phyloP scores from a whole-genome alignment of 2,797 vertebrate species.

The Agapornis canus region DNA sequence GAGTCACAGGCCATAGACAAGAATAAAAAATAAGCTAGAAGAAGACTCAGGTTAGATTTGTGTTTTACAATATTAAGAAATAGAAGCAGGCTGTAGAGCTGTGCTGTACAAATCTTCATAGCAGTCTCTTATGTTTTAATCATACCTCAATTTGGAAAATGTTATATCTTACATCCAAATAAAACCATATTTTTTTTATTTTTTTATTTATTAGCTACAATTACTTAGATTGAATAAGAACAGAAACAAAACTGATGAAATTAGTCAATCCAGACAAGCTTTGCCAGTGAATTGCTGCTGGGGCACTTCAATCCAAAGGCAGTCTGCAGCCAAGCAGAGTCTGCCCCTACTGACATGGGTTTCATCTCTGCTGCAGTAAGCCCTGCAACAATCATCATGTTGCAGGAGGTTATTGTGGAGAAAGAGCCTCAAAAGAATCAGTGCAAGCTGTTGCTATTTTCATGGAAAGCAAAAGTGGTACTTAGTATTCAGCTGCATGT shows the following conservation, averaged over 20 bases:
- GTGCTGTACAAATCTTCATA: not conserved
- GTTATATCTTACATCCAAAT: not conserved
- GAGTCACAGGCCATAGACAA: not conserved
- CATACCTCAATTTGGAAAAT: constrained; percentile 9
- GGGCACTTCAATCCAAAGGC: not conserved
- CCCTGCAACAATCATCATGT: not conserved
- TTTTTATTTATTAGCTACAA: constrained; percentile 24
- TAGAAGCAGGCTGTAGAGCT: not conserved
- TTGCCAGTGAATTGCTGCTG: not conserved
- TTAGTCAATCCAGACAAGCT: not conserved
- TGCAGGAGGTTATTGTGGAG: not conserved
- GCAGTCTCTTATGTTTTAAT: constrained; percentile 27
- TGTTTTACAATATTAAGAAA: not conserved
- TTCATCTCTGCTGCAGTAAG: not conserved
- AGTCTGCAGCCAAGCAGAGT: not conserved
- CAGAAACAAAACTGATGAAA: constrained; percentile 1
- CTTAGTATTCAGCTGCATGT: not conserved
- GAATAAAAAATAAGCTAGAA: not conserved
- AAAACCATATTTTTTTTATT: not conserved
- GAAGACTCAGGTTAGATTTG: not conserved
- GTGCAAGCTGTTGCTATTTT: not conserved
- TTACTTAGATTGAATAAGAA: constrained; percentile 2
- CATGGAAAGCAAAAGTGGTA: not conserved
- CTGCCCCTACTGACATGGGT: not conserved
- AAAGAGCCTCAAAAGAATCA: not conserved